Conservation (phyloP, 2,888 invertebrate genomes). For the Saturnia japonica region DNA sequence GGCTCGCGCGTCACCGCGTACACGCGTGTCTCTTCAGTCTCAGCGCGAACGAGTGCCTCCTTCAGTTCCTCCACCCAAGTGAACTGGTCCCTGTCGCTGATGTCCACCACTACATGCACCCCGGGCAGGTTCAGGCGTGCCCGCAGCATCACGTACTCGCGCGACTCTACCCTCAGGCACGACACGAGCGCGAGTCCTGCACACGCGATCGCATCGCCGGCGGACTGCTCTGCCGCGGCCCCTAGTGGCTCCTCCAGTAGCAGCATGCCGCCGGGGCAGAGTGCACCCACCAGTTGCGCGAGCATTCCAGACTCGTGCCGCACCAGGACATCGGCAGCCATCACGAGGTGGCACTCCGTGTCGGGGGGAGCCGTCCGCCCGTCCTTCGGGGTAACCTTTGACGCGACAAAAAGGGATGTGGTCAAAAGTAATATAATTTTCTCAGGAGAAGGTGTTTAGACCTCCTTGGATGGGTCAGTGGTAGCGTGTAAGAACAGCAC, state of each 20-base stretch:
- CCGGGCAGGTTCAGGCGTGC: slow-evolving; percentile 64
- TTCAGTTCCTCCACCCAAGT: slow-evolving; percentile 92
- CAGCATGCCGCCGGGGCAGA: slow-evolving; percentile 87
- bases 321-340: slow-evolving; percentile 85
- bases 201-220: slow-evolving; percentile 52
- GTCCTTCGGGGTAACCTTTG: slow-evolving; percentile 78
- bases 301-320: slow-evolving; percentile 80
- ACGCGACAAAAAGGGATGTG: neutral
- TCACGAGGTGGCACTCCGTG: slow-evolving; percentile 85
- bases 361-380: slow-evolving; percentile 80
- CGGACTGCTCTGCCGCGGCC: slow-evolving; percentile 68
- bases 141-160: slow-evolving; percentile 86
- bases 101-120: slow-evolving; percentile 80
- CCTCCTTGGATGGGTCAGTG: no score
- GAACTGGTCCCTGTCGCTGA: slow-evolving; percentile 85
- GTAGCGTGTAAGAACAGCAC: no score
- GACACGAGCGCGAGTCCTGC: slow-evolving; percentile 60
- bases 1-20: slow-evolving; percentile 87
- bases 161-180: slow-evolving; percentile 83
- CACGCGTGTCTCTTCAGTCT: slow-evolving; percentile 82
- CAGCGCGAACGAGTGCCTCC: slow-evolving; percentile 85
- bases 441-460: neutral
- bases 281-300: slow-evolving; percentile 81
- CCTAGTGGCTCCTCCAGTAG: slow-evolving; percentile 85
- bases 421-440: neutral